Percentiles rank a stretch among this genome's conserved stretches.
phyloP scores from a whole-genome alignment of 1,140 invertebrate species.

The Teleogryllus occipitalis region DNA sequence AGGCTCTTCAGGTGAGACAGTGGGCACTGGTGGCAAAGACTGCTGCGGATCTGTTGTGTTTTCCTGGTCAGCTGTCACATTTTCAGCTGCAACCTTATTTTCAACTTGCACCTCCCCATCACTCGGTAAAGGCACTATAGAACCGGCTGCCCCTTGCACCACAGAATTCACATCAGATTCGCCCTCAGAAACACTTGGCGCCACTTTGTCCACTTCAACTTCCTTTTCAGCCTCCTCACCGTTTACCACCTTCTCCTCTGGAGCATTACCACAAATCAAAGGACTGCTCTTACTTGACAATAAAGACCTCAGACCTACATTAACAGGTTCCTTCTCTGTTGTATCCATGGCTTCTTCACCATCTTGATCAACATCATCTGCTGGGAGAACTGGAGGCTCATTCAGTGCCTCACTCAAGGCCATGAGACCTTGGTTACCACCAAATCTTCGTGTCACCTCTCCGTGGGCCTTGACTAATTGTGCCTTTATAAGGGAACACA shows the following conservation, averaged over 20 bases:
- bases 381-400: constrained; percentile 26
- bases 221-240: constrained; percentile 13
- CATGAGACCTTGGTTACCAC: constrained; percentile 36
- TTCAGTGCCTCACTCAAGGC: constrained; percentile 39
- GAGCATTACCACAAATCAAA: not conserved
- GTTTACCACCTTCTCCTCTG: constrained; percentile 3
- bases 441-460: constrained; percentile 47
- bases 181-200: not conserved
- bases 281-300: not conserved
- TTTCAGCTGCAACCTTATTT: constrained; percentile 17
- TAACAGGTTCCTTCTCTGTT: constrained; percentile 13
- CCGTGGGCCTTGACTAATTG: constrained; percentile 63
- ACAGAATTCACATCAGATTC: not conserved
- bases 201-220: too few relatives aligned
- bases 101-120: constrained; percentile 7
- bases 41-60: too few relatives aligned
- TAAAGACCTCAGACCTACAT: not conserved
- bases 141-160: not conserved
- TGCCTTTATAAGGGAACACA: constrained; percentile 63
- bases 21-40: not conserved
- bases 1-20: not conserved
- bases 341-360: constrained; percentile 14
- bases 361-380: constrained; percentile 10
- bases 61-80: too few relatives aligned
- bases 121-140: not conserved